Evolutionary conservation across 2,888 invertebrate genomes (phyloP).

Genomic region (Trissoscelio sp.): DNA sequence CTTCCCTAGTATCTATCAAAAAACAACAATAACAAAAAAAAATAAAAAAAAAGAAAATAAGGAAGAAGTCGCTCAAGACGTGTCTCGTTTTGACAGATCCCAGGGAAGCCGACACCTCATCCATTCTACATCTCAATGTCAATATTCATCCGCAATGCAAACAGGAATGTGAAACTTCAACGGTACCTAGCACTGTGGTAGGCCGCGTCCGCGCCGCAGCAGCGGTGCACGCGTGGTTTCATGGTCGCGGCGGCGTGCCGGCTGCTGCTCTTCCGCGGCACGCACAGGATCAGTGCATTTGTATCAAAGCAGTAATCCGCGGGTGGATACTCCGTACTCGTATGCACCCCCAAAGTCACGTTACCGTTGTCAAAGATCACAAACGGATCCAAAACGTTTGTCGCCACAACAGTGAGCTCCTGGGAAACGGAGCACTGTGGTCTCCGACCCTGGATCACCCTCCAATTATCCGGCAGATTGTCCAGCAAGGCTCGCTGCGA

Average conservation of each 20-base stretch:
- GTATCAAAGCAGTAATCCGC: constrained; percentile 89
- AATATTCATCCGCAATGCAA: not conserved
- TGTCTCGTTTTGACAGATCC: constrained; percentile 13
- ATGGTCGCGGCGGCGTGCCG: constrained; percentile 79
- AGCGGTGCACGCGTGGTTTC: constrained; percentile 85
- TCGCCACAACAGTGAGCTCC: constrained; percentile 77
- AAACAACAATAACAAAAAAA: too few relatives aligned
- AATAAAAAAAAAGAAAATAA: too few relatives aligned
- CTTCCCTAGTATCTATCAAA: too few relatives aligned
- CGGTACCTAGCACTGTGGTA: constrained; percentile 85
- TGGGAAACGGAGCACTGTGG: constrained; percentile 82
- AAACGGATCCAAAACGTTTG: constrained; percentile 80
- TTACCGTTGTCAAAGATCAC: constrained; percentile 88
- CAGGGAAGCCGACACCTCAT: not conserved
- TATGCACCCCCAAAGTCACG: constrained; percentile 85
- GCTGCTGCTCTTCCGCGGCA: constrained; percentile 78
- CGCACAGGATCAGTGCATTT: constrained; percentile 87
- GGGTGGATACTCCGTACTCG: constrained; percentile 84
- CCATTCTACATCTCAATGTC: not conserved
- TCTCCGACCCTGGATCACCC: constrained; percentile 77
- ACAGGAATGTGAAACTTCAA: constrained; percentile 40
- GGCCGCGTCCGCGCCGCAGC: constrained; percentile 88
- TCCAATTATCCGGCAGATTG: constrained; percentile 85
- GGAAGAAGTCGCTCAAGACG: too few relatives aligned
- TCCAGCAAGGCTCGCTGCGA: constrained; percentile 82